Conservation (phyloP, 2,113 vertebrate species). For the Forbesichthys agassizii region DNA sequence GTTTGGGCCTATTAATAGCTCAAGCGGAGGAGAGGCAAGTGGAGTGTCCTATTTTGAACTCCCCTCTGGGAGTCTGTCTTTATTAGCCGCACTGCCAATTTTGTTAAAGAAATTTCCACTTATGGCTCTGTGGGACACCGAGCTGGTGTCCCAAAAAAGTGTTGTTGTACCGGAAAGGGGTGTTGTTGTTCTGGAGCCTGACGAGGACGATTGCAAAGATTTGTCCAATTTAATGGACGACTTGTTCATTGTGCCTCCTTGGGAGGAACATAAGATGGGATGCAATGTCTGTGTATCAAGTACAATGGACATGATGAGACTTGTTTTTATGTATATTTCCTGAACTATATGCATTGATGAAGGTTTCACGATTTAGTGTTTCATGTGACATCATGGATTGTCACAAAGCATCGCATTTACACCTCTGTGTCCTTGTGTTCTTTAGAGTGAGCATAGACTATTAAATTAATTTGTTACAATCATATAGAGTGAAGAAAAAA, state of each 20-base stretch:
- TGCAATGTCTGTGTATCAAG: constrained; percentile 18
- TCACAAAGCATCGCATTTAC: too few relatives aligned
- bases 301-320: too few relatives aligned
- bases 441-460: too few relatives aligned
- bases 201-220: constrained; percentile 23
- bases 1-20: constrained; percentile 78
- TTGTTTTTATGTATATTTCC: too few relatives aligned
- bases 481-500: too few relatives aligned
- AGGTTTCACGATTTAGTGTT: neutral
- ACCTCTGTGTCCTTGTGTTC: too few relatives aligned
- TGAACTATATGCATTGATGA: too few relatives aligned
- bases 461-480: too few relatives aligned
- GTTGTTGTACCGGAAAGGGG: constrained; percentile 33
- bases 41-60: constrained; percentile 74
- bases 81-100: constrained; percentile 64
- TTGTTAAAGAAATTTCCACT: constrained; percentile 58
- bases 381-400: neutral
- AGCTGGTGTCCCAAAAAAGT: constrained; percentile 42
- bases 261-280: constrained; percentile 16
- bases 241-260: constrained; percentile 20
- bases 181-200: constrained; percentile 21
- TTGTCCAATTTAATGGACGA: constrained; percentile 35
- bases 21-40: constrained; percentile 63
- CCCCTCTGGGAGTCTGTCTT: constrained; percentile 60
- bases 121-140: constrained; percentile 45